These are phyloP conservation scores for Lutjanus argentimaculatus DNA, from an alignment of 2,797 vertebrate genomes.

Conservation along the genomic window DNA sequence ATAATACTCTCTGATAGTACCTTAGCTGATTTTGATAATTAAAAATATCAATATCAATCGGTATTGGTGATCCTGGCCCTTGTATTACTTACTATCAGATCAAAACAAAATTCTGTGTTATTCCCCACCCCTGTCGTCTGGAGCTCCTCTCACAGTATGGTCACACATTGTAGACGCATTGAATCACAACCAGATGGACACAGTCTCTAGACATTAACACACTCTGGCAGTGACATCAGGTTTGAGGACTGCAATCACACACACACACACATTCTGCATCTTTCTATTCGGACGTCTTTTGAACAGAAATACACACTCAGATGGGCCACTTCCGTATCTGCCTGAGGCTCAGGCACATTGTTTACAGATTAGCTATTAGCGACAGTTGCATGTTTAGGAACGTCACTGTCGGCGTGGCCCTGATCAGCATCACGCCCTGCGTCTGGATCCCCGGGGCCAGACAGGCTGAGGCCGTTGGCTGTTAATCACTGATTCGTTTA, in stretches of 20 bases:
- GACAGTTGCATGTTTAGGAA: conserved; percentile 49
- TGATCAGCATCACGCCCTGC: conserved; percentile 5
- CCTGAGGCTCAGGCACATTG: conserved; percentile 11
- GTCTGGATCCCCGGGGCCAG: conserved; percentile 14
- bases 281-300: conserved; percentile 13
- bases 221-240: not conserved
- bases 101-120: no score
- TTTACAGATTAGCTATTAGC: conserved; percentile 66
- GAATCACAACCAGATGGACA: conserved; percentile 28
- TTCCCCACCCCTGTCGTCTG: not conserved
- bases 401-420: not conserved
- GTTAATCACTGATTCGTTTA: conserved; percentile 75
- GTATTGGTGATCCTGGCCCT: no score
- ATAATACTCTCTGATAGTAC: no score
- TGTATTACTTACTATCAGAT: no score
- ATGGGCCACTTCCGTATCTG: conserved; percentile 10
- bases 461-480: conserved; percentile 15
- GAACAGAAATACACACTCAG: conserved; percentile 1
- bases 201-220: not conserved
- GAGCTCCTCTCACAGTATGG: not conserved
- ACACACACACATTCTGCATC: not conserved
- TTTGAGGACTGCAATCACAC: conserved; percentile 9
- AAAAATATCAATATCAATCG: no score
- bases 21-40: no score
- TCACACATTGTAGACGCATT: conserved; percentile 19